Conservation (phyloP, 2,113 vertebrate species). For the Dicaeum eximium region DNA sequence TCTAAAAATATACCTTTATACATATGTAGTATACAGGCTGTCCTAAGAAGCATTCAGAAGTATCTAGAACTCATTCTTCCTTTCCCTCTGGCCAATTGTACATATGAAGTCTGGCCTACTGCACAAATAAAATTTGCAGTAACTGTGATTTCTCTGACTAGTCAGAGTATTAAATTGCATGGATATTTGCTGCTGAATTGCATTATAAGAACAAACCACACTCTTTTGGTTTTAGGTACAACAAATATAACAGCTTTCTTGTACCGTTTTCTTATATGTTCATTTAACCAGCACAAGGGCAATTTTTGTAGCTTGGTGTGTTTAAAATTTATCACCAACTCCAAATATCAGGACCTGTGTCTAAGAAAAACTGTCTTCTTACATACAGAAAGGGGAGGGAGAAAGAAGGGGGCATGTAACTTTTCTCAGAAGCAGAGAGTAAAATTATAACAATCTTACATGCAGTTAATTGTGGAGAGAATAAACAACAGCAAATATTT, state of each 20-base stretch:
- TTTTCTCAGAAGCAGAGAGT: neutral
- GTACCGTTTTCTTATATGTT: neutral
- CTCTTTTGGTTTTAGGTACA: neutral
- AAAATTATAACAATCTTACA: neutral
- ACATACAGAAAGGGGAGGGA: neutral
- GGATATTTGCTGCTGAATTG: neutral
- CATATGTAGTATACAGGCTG: neutral
- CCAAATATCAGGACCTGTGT: neutral
- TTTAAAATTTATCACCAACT: neutral
- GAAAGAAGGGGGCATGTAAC: accelerated
- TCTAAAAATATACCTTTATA: neutral
- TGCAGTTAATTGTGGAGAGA: neutral
- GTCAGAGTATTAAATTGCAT: neutral
- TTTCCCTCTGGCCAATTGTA: neutral
- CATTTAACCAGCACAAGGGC: neutral
- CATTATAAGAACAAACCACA: neutral
- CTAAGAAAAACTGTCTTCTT: neutral
- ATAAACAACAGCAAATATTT: neutral
- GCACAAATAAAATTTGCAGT: neutral
- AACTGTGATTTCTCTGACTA: neutral
- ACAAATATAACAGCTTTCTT: neutral
- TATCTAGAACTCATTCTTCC: neutral
- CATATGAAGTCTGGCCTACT: neutral
- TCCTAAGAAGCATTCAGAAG: neutral
- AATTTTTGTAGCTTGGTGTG: neutral